Evolutionary conservation across 2,888 invertebrate species (phyloP).

Genomic region (Eueremaeus valkanovi): DNA sequence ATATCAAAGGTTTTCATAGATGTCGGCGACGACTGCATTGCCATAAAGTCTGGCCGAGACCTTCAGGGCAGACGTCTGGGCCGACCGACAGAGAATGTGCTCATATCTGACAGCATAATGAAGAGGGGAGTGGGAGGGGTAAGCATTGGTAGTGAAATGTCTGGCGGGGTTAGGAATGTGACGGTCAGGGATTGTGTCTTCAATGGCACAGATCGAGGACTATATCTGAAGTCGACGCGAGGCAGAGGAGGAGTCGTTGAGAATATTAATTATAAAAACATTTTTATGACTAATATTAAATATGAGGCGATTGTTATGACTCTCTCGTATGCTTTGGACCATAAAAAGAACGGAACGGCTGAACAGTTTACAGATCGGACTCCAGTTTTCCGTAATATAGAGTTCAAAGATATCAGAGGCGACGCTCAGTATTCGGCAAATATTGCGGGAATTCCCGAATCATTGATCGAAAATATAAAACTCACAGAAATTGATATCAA

Average conservation of each 20-base stretch:
- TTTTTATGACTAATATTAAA: constrained; percentile 21
- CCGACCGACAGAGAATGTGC: constrained; percentile 9
- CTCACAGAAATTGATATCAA: not conserved
- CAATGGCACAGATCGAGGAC: constrained; percentile 15
- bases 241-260: constrained; percentile 22
- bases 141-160: constrained; percentile 16
- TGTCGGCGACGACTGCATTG: constrained; percentile 22
- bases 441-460: not conserved
- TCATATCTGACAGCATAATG: not conserved
- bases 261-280: not conserved
- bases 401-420: too few species aligned
- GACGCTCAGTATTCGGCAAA: too few species aligned
- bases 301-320: not conserved
- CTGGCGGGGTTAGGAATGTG: constrained; percentile 26
- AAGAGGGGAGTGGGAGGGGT: not conserved
- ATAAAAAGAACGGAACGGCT: not conserved
- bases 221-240: constrained; percentile 13
- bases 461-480: not conserved
- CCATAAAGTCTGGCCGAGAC: not conserved
- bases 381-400: not conserved
- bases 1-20: not conserved
- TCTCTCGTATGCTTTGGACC: not conserved
- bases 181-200: not conserved
- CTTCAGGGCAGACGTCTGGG: not conserved
- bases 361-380: not conserved